A percentile compares a stretch with the other conserved stretches of the same genome.
Evolutionary conservation across 2,113 vertebrate species (phyloP).

Genomic region (Gnathonemus echidnorhynchus): DNA sequence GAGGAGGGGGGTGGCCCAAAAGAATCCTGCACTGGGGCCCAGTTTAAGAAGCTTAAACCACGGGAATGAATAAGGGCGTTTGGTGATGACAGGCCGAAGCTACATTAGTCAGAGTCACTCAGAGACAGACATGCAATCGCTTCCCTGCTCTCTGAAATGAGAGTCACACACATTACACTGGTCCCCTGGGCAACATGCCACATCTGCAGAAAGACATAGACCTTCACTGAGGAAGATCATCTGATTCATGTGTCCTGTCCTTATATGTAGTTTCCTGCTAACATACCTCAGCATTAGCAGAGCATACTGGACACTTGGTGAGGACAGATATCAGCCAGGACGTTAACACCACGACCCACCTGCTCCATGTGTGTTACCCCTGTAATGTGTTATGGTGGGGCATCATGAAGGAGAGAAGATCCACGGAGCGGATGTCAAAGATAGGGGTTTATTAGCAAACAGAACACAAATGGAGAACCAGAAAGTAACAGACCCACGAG

Average conservation of each 20-base stretch:
- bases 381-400: not conserved
- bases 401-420: not conserved
- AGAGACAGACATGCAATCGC: not conserved
- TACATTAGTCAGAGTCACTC: not conserved
- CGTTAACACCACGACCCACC: constrained; percentile 57
- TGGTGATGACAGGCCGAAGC: not conserved
- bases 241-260: not conserved
- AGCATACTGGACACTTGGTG: constrained; percentile 57
- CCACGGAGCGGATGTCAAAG: not conserved
- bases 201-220: not conserved
- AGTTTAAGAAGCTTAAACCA: not conserved
- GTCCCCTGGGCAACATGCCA: not conserved
- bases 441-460: not conserved
- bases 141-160: not conserved
- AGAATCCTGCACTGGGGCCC: not conserved
- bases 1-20: not conserved
- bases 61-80: not conserved
- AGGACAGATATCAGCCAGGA: constrained; percentile 62
- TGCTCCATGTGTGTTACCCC: constrained; percentile 50
- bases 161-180: not conserved
- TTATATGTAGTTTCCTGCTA: constrained; percentile 53
- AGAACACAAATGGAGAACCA: not conserved
- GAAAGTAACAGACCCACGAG: not conserved
- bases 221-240: not conserved
- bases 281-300: constrained; percentile 51